phyloP scores from a whole-genome alignment of 2,797 vertebrate genomes.

The Hirundo rustica region DNA sequence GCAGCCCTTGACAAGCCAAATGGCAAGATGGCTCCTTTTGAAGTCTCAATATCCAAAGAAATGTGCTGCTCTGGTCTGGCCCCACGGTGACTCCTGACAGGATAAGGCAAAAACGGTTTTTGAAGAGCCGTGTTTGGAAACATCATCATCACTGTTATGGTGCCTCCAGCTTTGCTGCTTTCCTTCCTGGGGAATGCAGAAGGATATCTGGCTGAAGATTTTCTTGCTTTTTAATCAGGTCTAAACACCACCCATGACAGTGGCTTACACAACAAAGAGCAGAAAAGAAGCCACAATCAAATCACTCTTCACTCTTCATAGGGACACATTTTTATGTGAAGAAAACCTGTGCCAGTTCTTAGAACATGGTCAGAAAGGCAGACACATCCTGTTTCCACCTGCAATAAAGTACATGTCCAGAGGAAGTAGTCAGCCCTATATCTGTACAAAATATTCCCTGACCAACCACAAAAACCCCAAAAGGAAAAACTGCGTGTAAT shows the following conservation, averaged over 20 bases:
- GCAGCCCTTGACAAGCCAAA: neutral
- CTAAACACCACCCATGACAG: neutral
- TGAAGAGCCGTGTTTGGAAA: neutral
- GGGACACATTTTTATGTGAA: neutral
- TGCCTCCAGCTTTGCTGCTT: neutral
- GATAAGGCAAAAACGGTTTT: neutral
- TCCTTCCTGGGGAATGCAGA: neutral
- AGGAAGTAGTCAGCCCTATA: neutral
- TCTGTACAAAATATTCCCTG: neutral
- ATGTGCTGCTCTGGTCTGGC: neutral
- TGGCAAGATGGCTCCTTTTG: neutral
- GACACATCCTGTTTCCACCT: neutral
- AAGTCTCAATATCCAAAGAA: neutral
- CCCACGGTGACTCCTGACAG: neutral
- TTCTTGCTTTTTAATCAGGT: neutral
- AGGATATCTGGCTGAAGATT: neutral
- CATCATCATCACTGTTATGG: neutral
- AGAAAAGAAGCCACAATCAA: neutral
- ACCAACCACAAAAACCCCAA: neutral
- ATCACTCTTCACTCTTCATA: neutral
- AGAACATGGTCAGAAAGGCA: neutral
- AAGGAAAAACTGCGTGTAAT: neutral
- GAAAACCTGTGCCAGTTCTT: rapidly evolving
- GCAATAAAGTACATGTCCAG: neutral
- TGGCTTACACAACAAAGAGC: neutral